Base-by-base conservation (phyloP, 2,113 vertebrate species). In the Corythoichthys intestinalis region DNA sequence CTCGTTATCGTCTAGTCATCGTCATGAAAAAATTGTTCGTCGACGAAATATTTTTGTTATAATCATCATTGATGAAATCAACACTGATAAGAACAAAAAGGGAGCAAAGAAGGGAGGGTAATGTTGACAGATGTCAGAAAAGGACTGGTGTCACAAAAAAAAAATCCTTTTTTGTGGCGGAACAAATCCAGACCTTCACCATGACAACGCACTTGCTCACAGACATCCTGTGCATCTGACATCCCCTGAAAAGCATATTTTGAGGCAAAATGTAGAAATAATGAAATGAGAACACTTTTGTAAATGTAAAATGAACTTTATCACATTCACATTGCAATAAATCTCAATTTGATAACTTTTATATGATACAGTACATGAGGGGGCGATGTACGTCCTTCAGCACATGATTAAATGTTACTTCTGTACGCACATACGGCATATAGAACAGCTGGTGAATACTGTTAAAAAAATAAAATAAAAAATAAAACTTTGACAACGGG, bases 281-380 rank as follows among this genome's bases (percentile, higher is more conserved):
- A 6, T 14, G 0, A 60, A 71, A 28, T 38, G 69, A 28, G 53
- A 70, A 34, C 2, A 57, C 58, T 56, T n/a, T 47, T 71, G 71
- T 76, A 77, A 78, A 75, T 88, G 87, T 84, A 91, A 87, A 87
- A 87, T 89, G 79, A 70, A 87, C 71, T 86, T 89, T 87, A 88
- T 91, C 84, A 92, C 90, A 88, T 91, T 91, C 87, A 91, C 83
- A 81, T 91, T 85, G 88, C 84, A 91, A 83, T 89, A 89, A 87
- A 88, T 89, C 81, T 89, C 80, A 82, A 78, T 89, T 85, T 87
- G 77, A 87, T 89, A 88, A 84, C 79, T 82, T 28, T 83, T 88
- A 83, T 87, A 89, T 84, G 79, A 87, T 89, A 87, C 86, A 91
- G 85, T 89, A 88, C 86, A 90, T 76, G 44, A 85, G 38, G 66